Percentiles rank a stretch among this genome's conserved stretches.
phyloP scores from a whole-genome alignment of 2,797 vertebrate genomes.

The Erpetoichthys calabaricus region DNA sequence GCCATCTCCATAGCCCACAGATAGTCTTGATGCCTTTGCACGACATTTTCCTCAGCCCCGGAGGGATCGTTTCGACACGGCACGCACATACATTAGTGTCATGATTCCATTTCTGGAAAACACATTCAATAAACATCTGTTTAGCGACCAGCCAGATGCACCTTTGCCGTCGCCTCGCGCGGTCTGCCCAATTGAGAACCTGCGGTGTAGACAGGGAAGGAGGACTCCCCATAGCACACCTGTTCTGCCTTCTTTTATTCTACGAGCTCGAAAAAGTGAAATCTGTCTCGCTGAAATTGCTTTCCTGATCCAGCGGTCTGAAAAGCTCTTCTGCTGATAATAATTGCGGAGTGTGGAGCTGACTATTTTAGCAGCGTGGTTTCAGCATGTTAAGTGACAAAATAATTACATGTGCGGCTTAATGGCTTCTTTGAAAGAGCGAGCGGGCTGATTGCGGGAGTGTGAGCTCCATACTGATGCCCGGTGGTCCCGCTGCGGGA shows the following conservation, averaged over 20 bases:
- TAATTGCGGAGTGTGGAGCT: constrained; percentile 32
- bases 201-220: too few species aligned
- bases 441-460: constrained; percentile 32
- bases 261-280: constrained; percentile 15
- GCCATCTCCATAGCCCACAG: too few species aligned
- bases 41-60: too few species aligned
- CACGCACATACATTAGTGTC: too few species aligned
- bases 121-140: too few species aligned
- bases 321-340: constrained; percentile 28
- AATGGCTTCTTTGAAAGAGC: constrained; percentile 28
- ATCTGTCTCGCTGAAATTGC: constrained; percentile 26
- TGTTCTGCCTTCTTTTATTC: constrained; percentile 12
- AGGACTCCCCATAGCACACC: constrained; percentile 1
- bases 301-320: constrained; percentile 15
- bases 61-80: too few species aligned
- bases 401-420: constrained; percentile 46
- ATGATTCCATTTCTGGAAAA: too few species aligned
- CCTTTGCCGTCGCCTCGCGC: too few species aligned
- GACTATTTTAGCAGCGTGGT: constrained; percentile 28
- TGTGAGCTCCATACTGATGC: constrained; percentile 47
- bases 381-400: constrained; percentile 44
- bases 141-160: too few species aligned
- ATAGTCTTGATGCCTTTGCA: too few species aligned
- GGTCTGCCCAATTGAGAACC: too few species aligned
- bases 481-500: background rate